Evolutionary conservation across 2,113 vertebrate genomes (phyloP).

Genomic region (Arothron firmamentum): DNA sequence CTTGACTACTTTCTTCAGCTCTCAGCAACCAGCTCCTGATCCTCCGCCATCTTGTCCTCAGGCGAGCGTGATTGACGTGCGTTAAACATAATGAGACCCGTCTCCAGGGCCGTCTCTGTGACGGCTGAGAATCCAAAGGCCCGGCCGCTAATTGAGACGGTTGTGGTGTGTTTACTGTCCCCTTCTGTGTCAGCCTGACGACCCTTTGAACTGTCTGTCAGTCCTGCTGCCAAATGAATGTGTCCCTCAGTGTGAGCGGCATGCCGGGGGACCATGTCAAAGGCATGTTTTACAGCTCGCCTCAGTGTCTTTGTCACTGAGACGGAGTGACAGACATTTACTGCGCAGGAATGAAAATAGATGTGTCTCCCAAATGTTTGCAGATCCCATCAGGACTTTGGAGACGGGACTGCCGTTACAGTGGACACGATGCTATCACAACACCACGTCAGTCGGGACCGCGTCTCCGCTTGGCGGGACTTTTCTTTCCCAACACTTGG

Average conservation of each 20-base stretch:
- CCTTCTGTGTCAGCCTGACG: slow-evolving; percentile 62
- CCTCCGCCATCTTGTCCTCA: slow-evolving; percentile 5
- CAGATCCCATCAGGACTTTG: slow-evolving; percentile 18
- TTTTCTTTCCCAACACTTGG: slow-evolving; percentile 11
- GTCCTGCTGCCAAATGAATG: slow-evolving; percentile 59
- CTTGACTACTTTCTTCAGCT: not conserved
- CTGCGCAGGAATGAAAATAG: slow-evolving; percentile 39
- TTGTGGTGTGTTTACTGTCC: slow-evolving; percentile 63
- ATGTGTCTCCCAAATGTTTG: slow-evolving; percentile 26
- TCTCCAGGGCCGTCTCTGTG: slow-evolving; percentile 29
- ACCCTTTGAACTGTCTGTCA: slow-evolving; percentile 74
- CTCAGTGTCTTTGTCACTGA: slow-evolving; percentile 60
- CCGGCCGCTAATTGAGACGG: slow-evolving; percentile 66
- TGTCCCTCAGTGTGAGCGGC: slow-evolving; percentile 63
- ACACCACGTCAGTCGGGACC: not conserved
- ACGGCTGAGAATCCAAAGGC: slow-evolving; percentile 51
- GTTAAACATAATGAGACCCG: slow-evolving; percentile 65
- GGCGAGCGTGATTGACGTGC: slow-evolving; percentile 52
- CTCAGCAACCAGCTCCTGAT: not conserved
- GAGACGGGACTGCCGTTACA: slow-evolving; percentile 11
- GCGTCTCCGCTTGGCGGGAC: not conserved
- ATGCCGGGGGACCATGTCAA: slow-evolving; percentile 63
- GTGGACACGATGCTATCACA: slow-evolving; percentile 1
- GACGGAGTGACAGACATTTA: slow-evolving; percentile 37
- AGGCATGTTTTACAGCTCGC: slow-evolving; percentile 65